Evolutionary conservation across 2,888 invertebrate species (phyloP).

Genomic region (Germaria angustata): DNA sequence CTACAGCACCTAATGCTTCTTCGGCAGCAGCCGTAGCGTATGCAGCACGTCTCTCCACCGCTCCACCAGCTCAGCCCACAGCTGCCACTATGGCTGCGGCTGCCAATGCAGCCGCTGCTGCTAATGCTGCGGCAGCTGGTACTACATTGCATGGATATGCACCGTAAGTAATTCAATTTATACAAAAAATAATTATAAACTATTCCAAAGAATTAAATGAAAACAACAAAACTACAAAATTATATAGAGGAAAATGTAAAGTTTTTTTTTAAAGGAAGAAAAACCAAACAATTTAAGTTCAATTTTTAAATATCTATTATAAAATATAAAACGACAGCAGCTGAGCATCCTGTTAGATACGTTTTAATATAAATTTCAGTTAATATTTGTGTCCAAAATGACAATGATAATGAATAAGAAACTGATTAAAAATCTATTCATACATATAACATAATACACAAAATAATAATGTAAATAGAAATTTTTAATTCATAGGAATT

Average conservation of each 20-base stretch:
- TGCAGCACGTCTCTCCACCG: slow-evolving; percentile 74
- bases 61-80: slow-evolving; percentile 80
- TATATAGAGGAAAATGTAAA: slow-evolving; percentile 40
- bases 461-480: too few relatives aligned
- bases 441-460: too few relatives aligned
- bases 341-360: too few relatives aligned
- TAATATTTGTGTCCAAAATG: too few relatives aligned
- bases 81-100: slow-evolving; percentile 82
- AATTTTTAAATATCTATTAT: too few relatives aligned
- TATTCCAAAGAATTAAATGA: slow-evolving; percentile 43
- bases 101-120: slow-evolving; percentile 85
- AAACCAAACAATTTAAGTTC: background rate
- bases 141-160: slow-evolving; percentile 93
- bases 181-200: slow-evolving; percentile 24
- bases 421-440: too few relatives aligned
- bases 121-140: slow-evolving; percentile 88
- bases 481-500: too few relatives aligned
- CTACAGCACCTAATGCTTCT: slow-evolving; percentile 73
- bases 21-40: slow-evolving; percentile 75
- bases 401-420: too few relatives aligned
- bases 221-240: slow-evolving; percentile 40
- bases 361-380: too few relatives aligned
- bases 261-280: slow-evolving; percentile 16
- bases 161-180: slow-evolving; percentile 86
- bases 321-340: too few relatives aligned